Conservation (phyloP, 92 coral and sea anemone species). For the Hydrozoanthus gracilis region DNA sequence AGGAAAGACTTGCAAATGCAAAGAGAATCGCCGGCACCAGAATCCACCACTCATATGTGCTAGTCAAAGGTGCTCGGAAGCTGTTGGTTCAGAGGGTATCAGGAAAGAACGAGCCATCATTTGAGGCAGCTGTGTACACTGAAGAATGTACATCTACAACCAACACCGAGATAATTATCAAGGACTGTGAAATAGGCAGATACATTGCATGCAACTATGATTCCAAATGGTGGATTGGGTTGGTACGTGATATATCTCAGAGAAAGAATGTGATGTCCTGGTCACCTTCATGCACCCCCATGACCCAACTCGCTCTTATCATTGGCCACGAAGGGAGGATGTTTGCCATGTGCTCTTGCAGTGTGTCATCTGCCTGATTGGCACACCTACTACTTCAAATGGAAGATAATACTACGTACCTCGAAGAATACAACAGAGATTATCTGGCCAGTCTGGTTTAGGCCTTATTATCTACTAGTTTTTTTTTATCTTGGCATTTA, state of each 20-base stretch:
- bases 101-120: constrained; percentile 22
- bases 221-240: constrained; percentile 30
- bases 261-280: constrained; percentile 33
- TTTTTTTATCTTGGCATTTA: neutral
- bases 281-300: constrained; percentile 43
- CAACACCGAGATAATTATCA: constrained; percentile 1
- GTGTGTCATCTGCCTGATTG: constrained; percentile 26
- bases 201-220: constrained; percentile 37
- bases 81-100: constrained; percentile 11
- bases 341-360: constrained; percentile 40
- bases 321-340: constrained; percentile 36
- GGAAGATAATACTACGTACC: constrained; percentile 22
- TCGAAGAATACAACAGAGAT: constrained; percentile 15
- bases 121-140: constrained; percentile 14
- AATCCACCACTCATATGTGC: constrained; percentile 8
- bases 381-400: constrained; percentile 29
- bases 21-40: constrained; percentile 1
- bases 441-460: constrained; percentile 26
- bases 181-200: constrained; percentile 38
- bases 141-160: neutral
- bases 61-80: neutral
- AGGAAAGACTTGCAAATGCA: constrained; percentile 1
- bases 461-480: neutral
- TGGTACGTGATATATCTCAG: constrained; percentile 11
- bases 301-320: constrained; percentile 30